phyloP scores from a whole-genome alignment of 2,113 vertebrate species.

The Oreocharis arfaki region DNA sequence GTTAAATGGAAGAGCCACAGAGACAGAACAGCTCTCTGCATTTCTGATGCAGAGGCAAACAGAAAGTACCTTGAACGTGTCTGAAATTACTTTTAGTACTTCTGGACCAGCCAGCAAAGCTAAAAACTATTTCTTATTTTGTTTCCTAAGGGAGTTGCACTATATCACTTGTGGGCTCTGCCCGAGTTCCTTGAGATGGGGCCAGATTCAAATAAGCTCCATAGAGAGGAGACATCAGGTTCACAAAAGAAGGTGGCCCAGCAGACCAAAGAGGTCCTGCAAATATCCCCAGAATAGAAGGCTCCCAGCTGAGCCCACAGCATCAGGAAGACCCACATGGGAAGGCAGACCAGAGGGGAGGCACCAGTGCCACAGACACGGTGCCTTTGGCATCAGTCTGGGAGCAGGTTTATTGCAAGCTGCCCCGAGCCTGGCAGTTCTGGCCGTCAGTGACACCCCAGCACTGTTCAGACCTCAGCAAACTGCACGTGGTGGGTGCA shows the following conservation, averaged over 20 bases:
- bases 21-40: not conserved
- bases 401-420: not conserved
- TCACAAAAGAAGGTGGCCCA: not conserved
- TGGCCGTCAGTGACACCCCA: not conserved
- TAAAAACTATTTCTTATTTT: not conserved
- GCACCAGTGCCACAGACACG: not conserved
- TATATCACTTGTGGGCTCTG: not conserved
- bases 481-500: rapidly evolving
- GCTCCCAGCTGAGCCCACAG: not conserved
- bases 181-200: not conserved
- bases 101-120: not conserved
- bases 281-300: not conserved
- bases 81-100: not conserved
- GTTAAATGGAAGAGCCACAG: not conserved
- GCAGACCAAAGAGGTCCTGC: not conserved
- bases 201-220: not conserved
- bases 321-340: rapidly evolving
- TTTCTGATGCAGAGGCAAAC: not conserved
- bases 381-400: not conserved
- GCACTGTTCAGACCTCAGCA: not conserved
- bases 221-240: not conserved
- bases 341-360: not conserved
- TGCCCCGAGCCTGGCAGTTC: not conserved
- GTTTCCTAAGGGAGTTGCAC: not conserved
- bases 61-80: not conserved